Evolutionary conservation across 2,888 invertebrate species (phyloP).

Genomic region (Idaea dimidiata): DNA sequence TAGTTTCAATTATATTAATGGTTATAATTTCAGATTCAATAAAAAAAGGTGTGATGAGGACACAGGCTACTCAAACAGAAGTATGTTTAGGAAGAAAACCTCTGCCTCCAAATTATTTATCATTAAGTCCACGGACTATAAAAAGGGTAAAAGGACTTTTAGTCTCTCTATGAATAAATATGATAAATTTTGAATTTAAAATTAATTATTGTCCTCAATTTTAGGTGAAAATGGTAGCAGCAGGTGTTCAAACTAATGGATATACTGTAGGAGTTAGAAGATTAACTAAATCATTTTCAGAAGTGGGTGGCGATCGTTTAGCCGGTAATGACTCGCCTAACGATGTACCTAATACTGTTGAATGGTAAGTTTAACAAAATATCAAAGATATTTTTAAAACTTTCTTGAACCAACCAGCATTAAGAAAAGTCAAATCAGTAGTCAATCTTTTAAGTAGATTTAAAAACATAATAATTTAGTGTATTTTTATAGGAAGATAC

Average conservation of each 20-base stretch:
- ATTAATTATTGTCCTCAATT: conserved; percentile 18
- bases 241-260: conserved; percentile 94
- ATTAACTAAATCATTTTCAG: conserved; percentile 91
- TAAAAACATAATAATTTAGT: no score
- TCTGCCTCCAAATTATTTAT: conserved; percentile 85
- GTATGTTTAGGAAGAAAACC: conserved; percentile 86
- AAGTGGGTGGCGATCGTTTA: conserved; percentile 80
- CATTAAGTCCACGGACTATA: conserved; percentile 90
- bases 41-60: conserved; percentile 93
- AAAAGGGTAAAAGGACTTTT: conserved; percentile 82
- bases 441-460: no score
- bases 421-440: no score
- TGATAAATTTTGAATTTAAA: not conserved
- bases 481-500: no score
- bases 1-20: not conserved
- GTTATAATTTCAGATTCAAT: conserved; percentile 84
- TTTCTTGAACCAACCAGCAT: not conserved
- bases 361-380: conserved; percentile 50
- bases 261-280: conserved; percentile 82
- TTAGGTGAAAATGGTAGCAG: conserved; percentile 92
- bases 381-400: not conserved
- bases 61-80: conserved; percentile 96
- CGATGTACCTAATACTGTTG: conserved; percentile 56
- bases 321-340: conserved; percentile 53
- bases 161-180: not conserved